phyloP scores from a whole-genome alignment of 2,113 vertebrate genomes.

The Dermatemys mawii region DNA sequence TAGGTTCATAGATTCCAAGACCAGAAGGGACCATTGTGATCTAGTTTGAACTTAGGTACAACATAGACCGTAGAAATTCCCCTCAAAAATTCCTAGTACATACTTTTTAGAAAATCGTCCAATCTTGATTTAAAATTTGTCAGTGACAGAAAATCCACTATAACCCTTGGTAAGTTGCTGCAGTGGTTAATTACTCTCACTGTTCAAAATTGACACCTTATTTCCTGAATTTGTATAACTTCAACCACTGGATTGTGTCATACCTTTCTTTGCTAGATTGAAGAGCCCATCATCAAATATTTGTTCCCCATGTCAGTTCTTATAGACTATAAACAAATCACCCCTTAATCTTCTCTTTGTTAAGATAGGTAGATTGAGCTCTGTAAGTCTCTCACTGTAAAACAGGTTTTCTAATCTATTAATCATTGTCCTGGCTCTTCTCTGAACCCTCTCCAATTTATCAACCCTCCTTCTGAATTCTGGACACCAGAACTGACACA shows the following conservation, averaged over 20 bases:
- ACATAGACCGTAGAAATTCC: neutral
- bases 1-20: neutral
- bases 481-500: neutral
- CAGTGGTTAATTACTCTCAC: neutral
- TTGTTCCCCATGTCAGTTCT: neutral
- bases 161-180: neutral
- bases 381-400: neutral
- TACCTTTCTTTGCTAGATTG: neutral
- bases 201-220: neutral
- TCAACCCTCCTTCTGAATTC: neutral
- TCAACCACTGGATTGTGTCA: neutral
- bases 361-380: neutral
- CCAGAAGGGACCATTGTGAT: neutral
- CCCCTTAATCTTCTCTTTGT: neutral
- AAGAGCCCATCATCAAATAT: neutral
- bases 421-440: neutral
- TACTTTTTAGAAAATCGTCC: neutral
- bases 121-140: neutral
- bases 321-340: neutral
- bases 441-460: neutral
- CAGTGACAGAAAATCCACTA: neutral
- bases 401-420: neutral
- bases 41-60: neutral
- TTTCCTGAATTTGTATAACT: neutral
- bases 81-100: neutral